Evolutionary conservation across 2,797 vertebrate species (phyloP), one percentile per base, ranked within the genome.

Genomic region (Chiloscyllium punctatum): DNA sequence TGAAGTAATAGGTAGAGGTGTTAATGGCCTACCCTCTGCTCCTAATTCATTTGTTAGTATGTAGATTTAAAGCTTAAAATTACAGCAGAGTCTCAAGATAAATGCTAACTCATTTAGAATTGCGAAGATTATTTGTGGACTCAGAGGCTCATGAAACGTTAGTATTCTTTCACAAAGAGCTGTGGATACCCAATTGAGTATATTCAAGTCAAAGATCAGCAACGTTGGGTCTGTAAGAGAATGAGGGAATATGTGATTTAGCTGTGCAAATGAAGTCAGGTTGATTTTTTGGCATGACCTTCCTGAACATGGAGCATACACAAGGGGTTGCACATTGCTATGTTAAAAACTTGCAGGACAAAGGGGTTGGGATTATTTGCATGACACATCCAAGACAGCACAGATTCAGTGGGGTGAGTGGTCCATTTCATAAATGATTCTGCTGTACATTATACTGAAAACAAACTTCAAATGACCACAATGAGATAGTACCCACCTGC

Each of bases 401-500:
- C n/a, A 37, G n/a, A 8, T 37, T 23, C 37, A 13, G 23, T 68
- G 33, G 33, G 21, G 1, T 7, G 16, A 68, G 68, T 0, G 8
- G 90, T 2, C 30, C 11, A 11, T 11, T 62, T 62, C 57, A 62
- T 62, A 62, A 8, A 13, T 62, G 57, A 62, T 37, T 9, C 90
- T 1, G n/a, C 37, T 18, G n/a, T 92, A 62, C 8, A 16, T 92
- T 33, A 68, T 68, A 25, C 33, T 7, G 9, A 0, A 16, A 62
- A 62, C 57, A 62, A 48, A n/a, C 66, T 91, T 62, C 23, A 23
- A 66, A 15, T 69, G n/a, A 69, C 82, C 42, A 48, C 42, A 37
- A 84, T 8, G 37, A 48, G 37, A 9, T 9, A 42, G 90, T 6
- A 96, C 98, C 96, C 96, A 99, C 99, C 99, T 99, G 99, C 42